Percentiles rank a stretch among this genome's conserved stretches.
Conservation (phyloP, 1,140 invertebrate species). For the Drosophila sproati region DNA sequence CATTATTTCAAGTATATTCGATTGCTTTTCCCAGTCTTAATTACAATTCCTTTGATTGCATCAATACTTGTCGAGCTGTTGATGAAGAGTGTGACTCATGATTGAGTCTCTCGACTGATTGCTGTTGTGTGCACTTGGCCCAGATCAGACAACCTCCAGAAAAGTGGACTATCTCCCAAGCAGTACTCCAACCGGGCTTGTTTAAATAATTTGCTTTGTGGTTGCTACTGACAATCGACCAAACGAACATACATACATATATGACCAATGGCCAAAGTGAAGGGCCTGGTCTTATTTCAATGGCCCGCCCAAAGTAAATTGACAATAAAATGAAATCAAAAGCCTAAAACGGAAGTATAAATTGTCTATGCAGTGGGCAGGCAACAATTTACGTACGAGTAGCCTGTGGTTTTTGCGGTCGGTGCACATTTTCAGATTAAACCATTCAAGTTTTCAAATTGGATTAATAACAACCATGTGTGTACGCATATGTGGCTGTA, state of each 20-base stretch:
- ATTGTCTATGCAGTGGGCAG: conserved; percentile 6
- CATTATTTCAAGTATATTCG: conserved; percentile 46
- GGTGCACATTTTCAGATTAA: conserved; percentile 53
- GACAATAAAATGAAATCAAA: conserved; percentile 30
- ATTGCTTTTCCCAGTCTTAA: conserved; percentile 59
- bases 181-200: conserved; percentile 33
- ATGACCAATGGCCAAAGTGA: conserved; percentile 3
- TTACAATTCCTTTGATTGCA: conserved; percentile 41
- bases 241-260: conserved; percentile 2
- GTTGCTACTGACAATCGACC: conserved; percentile 1
- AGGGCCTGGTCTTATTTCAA: neutral
- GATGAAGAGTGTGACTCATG: conserved; percentile 34
- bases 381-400: conserved; percentile 47
- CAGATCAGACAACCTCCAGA: too few relatives aligned
- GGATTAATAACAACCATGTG: conserved; percentile 44
- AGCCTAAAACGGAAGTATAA: neutral
- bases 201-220: conserved; percentile 65
- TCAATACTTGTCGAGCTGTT: conserved; percentile 16
- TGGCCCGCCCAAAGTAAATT: conserved; percentile 7
- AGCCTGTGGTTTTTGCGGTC: conserved; percentile 51
- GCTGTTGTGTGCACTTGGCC: neutral
- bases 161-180: neutral
- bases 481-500: neutral
- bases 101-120: conserved; percentile 31
- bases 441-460: conserved; percentile 60